A percentile compares a stretch with the other conserved stretches of the same genome.
Conservation (phyloP, 2,113 vertebrate genomes). For the Petroica traversi region DNA sequence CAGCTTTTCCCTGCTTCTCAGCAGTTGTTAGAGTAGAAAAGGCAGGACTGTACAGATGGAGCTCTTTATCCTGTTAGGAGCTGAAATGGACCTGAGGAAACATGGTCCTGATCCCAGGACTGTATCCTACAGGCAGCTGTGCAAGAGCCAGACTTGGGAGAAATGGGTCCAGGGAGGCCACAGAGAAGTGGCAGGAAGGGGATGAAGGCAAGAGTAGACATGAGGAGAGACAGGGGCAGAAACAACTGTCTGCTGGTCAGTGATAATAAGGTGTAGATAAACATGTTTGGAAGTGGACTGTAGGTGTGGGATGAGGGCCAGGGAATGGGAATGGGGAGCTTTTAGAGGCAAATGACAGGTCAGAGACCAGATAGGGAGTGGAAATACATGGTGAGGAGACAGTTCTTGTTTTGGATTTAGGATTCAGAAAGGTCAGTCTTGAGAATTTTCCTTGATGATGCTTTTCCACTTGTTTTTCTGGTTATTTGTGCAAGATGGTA, state of each 20-base stretch:
- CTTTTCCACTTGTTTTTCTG: conserved; percentile 13
- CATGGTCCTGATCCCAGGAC: not conserved
- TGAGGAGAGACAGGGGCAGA: not conserved
- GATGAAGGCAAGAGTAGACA: not conserved
- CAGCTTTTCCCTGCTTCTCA: not conserved
- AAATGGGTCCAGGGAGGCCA: not conserved
- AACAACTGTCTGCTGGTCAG: not conserved
- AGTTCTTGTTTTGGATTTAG: not conserved
- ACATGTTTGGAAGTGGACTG: not conserved
- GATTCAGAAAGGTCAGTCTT: conserved; percentile 17
- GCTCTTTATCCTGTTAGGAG: not conserved
- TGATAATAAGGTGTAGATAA: not conserved
- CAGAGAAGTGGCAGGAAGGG: not conserved
- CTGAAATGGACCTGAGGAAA: not conserved
- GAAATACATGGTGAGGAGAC: not conserved
- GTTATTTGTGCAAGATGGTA: not conserved
- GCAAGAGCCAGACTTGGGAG: not conserved
- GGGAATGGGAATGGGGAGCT: not conserved
- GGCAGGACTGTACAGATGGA: not conserved
- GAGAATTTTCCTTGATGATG: conserved; percentile 13
- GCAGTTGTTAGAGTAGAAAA: not conserved
- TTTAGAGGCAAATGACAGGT: not conserved
- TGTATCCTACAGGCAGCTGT: rapidly evolving
- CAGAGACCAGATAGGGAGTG: not conserved
- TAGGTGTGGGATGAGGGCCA: not conserved